Base-by-base conservation (phyloP, 2,797 vertebrate species). In the Oreortyx pictus region DNA sequence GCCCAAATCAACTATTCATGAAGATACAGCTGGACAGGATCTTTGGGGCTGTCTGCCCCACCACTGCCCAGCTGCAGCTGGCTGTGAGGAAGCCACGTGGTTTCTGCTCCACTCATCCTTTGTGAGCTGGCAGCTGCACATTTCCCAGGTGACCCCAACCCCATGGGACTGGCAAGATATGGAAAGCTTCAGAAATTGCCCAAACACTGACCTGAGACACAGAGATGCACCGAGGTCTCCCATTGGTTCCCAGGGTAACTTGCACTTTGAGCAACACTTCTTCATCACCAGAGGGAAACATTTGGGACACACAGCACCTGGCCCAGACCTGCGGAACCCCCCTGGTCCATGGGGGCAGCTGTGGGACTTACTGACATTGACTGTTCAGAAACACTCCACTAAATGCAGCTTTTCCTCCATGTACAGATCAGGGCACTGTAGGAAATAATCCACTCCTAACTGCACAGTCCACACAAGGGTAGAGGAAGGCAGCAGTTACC, bases 261-360 rank as follows among this genome's bases (percentile, higher is more conserved):
- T 46, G 11, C 5, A 23, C 37, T 44, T 86, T 5, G 41, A 8
- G 9, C 17, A 50, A 20, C 27, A 75, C 8, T 4, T 33, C 27
- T 77, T 83, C 33, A 6, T 5, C 6, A 14, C 8, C 1, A 0
- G 11, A 37, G 13, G 16, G 7, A 2, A n/a, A 15, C 10, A 1
- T 12, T 35, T 33, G 49, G 44, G 47, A 29, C 11, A 8, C 19
- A 31, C 24, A 60, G 59, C 19, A 35, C 31, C 18, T 23, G n/a
- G 57, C 9, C 9, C 3, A 2, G 31, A 37, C 60, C 14, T 2
- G 6, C 88, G 44, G 59, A 68, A 50, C 8, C 16, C 9, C 7
- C 2, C 56, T 11, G 14, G 8, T 11, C 54, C 68, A 31, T 0
- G 0, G 16, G 71, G n/a, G 37, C 62, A 79, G 54, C n/a, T 37